A percentile compares a stretch with the other conserved stretches of the same genome.
These are phyloP conservation scores for Rhaphigaster nebulosa DNA, from an alignment of 2,888 invertebrate genomes.

Conservation along the genomic window DNA sequence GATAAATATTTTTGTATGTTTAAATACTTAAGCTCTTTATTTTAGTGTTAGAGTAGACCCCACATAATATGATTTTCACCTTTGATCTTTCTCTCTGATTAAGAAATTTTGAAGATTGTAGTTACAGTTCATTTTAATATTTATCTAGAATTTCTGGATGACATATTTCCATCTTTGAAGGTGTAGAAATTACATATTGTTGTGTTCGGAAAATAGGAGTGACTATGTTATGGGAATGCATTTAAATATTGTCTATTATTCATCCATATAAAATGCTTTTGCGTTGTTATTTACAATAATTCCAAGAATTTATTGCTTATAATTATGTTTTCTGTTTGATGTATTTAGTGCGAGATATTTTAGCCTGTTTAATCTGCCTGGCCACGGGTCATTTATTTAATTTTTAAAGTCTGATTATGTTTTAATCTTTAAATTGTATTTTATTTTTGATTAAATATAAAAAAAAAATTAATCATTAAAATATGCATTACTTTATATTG, in stretches of 20 bases:
- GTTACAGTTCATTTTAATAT: neutral
- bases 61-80: neutral
- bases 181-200: neutral
- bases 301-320: neutral
- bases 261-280: neutral
- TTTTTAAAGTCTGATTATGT: neutral
- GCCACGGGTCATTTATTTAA: neutral
- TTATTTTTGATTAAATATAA: neutral
- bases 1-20: conserved; percentile 5
- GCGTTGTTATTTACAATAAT: neutral
- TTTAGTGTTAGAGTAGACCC: neutral
- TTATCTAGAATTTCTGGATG: neutral
- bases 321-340: neutral
- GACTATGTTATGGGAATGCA: neutral
- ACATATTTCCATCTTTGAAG: neutral
- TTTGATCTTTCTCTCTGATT: neutral
- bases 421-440: neutral
- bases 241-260: neutral
- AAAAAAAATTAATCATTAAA: neutral
- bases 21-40: neutral
- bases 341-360: neutral
- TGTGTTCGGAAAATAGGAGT: neutral
- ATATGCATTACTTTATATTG: neutral
- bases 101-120: neutral
- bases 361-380: neutral